phyloP scores from a whole-genome alignment of 2,113 vertebrate species.

The Gymnobelideus leadbeateri region DNA sequence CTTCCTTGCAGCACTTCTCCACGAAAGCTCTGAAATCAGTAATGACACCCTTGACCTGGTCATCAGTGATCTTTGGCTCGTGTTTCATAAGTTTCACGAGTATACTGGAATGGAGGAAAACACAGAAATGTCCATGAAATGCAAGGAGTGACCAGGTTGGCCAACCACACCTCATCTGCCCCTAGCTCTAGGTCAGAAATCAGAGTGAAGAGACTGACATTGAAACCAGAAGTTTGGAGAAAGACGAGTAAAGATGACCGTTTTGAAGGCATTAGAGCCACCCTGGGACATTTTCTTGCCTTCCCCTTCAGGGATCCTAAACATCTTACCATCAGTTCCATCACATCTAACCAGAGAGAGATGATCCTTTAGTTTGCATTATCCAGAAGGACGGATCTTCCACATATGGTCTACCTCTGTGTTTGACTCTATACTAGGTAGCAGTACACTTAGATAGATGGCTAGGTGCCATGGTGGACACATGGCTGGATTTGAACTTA shows the following conservation, averaged over 20 bases:
- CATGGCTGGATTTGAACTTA: background rate
- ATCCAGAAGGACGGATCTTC: no score
- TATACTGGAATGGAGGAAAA: slow-evolving; percentile 52
- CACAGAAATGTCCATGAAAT: background rate
- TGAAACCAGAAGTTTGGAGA: background rate
- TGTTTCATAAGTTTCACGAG: slow-evolving; percentile 76
- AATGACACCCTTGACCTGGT: slow-evolving; percentile 57
- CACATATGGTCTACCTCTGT: no score
- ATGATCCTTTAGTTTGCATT: no score
- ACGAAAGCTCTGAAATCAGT: background rate
- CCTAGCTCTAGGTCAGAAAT: background rate
- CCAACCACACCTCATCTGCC: background rate
- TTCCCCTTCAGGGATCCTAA: background rate
- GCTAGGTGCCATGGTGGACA: no score
- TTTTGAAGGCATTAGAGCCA: background rate
- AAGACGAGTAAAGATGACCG: background rate
- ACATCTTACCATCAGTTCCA: background rate
- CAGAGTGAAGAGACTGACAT: background rate
- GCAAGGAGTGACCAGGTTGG: background rate
- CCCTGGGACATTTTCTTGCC: background rate
- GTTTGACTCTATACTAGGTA: no score
- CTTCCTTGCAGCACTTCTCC: slow-evolving; percentile 52
- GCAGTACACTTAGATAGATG: no score
- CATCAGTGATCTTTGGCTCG: slow-evolving; percentile 67
- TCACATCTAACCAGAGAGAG: background rate